Evolutionary conservation across 2,888 invertebrate genomes (phyloP).

Genomic region (Actias luna): DNA sequence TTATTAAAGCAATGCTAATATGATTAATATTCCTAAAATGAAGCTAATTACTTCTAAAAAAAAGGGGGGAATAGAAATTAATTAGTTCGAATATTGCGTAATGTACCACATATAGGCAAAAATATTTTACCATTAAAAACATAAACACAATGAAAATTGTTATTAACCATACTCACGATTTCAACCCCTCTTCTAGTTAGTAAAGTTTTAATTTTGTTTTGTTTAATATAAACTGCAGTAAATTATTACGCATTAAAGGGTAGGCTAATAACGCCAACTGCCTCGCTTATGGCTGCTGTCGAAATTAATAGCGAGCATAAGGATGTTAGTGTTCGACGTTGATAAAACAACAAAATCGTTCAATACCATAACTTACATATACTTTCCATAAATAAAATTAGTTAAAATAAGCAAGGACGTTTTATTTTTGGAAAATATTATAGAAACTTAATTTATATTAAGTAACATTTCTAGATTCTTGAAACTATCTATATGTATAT

Average conservation of each 20-base stretch:
- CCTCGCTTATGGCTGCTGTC: conserved; percentile 71
- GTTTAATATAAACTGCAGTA: conserved; percentile 78
- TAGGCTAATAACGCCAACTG: conserved; percentile 76
- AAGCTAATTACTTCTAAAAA: neutral
- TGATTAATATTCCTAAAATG: neutral
- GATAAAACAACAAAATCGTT: conserved; percentile 21
- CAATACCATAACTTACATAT: neutral
- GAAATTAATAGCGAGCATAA: conserved; percentile 71
- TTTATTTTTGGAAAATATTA: no score
- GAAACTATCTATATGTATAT: no score
- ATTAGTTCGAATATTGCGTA: neutral
- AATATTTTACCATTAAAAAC: neutral
- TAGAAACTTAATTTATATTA: no score
- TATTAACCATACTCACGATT: conserved; percentile 10
- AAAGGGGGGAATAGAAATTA: neutral
- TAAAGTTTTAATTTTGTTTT: conserved; percentile 77
- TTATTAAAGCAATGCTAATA: neutral
- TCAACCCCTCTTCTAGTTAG: conserved; percentile 36
- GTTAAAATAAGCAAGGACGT: neutral
- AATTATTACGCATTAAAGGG: conserved; percentile 79
- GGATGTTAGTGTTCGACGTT: conserved; percentile 38
- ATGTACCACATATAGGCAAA: neutral
- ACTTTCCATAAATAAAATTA: neutral
- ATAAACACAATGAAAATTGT: conserved; percentile 11
- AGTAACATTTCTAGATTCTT: no score